Percentiles rank a stretch among this genome's conserved stretches.
Conservation (phyloP, 2,113 vertebrate species). For the Protobothrops flavoviridis region DNA sequence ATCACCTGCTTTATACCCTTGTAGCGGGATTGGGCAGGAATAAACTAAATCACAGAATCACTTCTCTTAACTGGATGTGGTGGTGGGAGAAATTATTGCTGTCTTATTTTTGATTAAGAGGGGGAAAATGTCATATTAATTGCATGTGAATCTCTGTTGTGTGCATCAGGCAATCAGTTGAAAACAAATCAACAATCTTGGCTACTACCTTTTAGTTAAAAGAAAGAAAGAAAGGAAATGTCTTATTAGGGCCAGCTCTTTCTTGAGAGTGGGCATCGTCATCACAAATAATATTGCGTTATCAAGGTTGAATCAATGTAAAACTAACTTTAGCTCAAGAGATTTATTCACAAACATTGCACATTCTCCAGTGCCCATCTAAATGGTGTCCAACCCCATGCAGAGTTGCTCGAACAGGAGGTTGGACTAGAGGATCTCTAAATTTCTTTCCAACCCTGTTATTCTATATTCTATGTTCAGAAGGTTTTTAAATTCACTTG, state of each 20-base stretch:
- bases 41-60: background rate
- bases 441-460: background rate
- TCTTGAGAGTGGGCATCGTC: background rate
- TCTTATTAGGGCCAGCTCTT: background rate
- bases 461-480: background rate
- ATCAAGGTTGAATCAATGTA: background rate
- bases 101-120: background rate
- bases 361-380: background rate
- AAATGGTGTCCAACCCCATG: background rate
- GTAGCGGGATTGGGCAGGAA: background rate
- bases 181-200: background rate
- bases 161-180: background rate
- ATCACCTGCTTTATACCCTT: background rate
- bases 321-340: background rate
- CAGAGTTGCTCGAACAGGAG: background rate
- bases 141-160: background rate
- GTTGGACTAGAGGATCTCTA: background rate
- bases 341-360: background rate
- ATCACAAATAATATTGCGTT: background rate
- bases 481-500: background rate
- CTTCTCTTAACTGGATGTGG: background rate
- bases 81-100: background rate
- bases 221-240: background rate
- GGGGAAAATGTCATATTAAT: background rate
- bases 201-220: background rate